Evolutionary conservation across 1,140 invertebrate species (phyloP).

Genomic region (Achroia grisella): DNA sequence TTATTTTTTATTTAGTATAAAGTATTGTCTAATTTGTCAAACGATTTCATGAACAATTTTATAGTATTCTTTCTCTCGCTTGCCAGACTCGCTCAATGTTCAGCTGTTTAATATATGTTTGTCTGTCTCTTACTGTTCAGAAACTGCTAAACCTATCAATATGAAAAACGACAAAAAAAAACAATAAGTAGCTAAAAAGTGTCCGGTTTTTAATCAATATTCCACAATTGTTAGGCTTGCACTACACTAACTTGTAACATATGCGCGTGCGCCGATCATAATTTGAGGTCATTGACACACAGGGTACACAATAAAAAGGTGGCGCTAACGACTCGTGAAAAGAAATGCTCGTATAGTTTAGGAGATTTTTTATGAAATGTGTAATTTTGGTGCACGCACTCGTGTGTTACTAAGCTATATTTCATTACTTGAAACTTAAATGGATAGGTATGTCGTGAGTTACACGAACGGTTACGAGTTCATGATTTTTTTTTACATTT

Average conservation of each 20-base stretch:
- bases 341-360: neutral
- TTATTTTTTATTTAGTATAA: too few species aligned
- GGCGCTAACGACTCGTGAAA: neutral
- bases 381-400: neutral
- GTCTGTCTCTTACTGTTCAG: too few species aligned
- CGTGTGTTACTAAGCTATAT: slow-evolving; percentile 3
- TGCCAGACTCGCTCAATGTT: too few species aligned
- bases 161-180: too few species aligned
- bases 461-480: neutral
- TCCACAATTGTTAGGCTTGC: slow-evolving; percentile 1
- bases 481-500: too few species aligned
- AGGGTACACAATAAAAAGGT: neutral
- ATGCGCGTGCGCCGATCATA: neutral
- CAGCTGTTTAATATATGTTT: too few species aligned
- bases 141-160: too few species aligned
- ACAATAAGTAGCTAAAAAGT: neutral
- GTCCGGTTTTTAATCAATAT: slow-evolving; percentile 2
- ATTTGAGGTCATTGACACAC: neutral
- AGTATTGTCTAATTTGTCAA: too few species aligned
- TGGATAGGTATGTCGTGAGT: neutral
- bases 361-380: neutral
- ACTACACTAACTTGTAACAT: neutral
- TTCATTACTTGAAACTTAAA: neutral
- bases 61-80: too few species aligned
- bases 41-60: too few species aligned